A percentile compares a stretch with the other conserved stretches of the same genome.
Conservation (phyloP, 2,797 vertebrate species). For the Florisuga fusca region DNA sequence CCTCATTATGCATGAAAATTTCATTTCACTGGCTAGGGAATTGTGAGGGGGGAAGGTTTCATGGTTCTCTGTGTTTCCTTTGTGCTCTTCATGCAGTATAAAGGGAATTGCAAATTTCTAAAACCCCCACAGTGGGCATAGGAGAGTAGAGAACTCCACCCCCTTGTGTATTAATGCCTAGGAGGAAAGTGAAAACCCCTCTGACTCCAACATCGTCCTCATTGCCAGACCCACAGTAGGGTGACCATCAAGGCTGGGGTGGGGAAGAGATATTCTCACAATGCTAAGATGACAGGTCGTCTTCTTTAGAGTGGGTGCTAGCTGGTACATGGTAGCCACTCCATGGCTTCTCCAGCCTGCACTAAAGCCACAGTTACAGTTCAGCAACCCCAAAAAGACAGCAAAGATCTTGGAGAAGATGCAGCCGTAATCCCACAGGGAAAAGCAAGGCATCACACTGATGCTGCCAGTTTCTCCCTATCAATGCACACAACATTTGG, state of each 20-base stretch:
- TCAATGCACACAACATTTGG: background rate
- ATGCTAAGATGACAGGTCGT: background rate
- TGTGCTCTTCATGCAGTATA: background rate
- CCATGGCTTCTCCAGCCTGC: background rate
- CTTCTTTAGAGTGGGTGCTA: background rate
- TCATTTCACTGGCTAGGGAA: slow-evolving; percentile 27
- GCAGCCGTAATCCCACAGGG: background rate
- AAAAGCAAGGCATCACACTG: background rate
- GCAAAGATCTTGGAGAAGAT: background rate
- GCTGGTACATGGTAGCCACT: background rate
- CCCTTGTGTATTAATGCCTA: fast-evolving
- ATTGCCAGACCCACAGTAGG: background rate
- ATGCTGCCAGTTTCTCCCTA: background rate
- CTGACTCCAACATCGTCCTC: background rate
- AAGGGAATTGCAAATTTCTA: background rate
- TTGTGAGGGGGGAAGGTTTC: background rate
- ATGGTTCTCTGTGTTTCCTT: background rate
- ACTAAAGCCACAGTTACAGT: background rate
- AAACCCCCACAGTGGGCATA: fast-evolving
- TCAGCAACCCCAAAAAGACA: background rate
- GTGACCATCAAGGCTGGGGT: background rate
- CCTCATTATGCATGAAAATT: slow-evolving; percentile 52
- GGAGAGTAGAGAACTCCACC: background rate
- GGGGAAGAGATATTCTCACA: background rate
- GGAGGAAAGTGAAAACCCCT: background rate